Evolutionary conservation across 2,888 invertebrate genomes (phyloP), one percentile per base, ranked within the genome.

Genomic region (Hetaerina titia): DNA sequence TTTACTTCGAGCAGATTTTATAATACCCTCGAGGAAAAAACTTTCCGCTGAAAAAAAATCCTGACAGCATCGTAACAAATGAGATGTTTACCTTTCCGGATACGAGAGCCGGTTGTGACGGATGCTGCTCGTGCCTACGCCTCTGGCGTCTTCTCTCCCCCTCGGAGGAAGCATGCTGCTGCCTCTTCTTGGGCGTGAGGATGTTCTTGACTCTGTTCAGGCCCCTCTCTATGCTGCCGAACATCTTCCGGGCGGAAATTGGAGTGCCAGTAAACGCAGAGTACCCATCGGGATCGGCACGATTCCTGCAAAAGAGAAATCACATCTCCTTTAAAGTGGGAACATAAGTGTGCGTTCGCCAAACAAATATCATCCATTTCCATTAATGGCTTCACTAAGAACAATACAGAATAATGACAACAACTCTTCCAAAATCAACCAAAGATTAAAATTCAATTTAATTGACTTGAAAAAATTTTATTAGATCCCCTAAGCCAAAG

Each of bases 141-240:
- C 90, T 64, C 69, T 63, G 90, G 45, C 90, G 31, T 5, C 90
- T 63, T 64, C 69, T 56, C 22, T 69, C 69, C 2, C 45, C 92
- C 22, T 45, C 17, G 63, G 90, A 58, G 4, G 60, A 58, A 96
- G 97, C 95, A 96, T 97, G 7, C 95, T 95, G 19, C n/a, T 95
- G 95, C 56, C 96, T 96, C 95, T 96, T 96, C 95, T 97, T 97
- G 0, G 98, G 98, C 1, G 98, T 98, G 81, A 98, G 89, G 96
- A 98, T 98, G 95, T 97, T 97, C 95, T 98, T 97, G 95, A 98
- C 97, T 95, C 97, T 97, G 96, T 98, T 97, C 95, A 98, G 96
- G 69, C 98, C 98, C 95, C 98, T 97, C 96, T 98, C 98, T 95
- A 98, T 97, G 96, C 98, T 98, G 81, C 98, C 98, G 96, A 98